A percentile compares a stretch with the other conserved stretches of the same genome.
These are phyloP conservation scores for Ginglymostoma cirratum DNA, from an alignment of 2,113 vertebrate genomes.

Conservation along the genomic window DNA sequence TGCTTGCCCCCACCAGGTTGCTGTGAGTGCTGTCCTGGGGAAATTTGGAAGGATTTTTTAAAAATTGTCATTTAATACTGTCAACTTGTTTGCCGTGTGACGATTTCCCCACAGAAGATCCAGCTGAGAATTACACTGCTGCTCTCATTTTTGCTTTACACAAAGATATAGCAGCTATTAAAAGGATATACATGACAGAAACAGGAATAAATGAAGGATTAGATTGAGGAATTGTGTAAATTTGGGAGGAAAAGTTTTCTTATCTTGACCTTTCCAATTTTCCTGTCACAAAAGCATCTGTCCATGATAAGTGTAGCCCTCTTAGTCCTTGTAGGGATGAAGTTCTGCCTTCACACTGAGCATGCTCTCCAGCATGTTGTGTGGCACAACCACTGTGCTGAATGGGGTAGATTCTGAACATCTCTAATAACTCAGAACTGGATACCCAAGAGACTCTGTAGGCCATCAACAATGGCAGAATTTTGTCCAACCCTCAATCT, in stretches of 20 bases:
- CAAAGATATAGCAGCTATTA: background rate
- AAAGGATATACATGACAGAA: background rate
- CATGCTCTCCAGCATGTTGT: background rate
- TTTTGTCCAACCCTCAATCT: background rate
- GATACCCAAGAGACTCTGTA: too few species aligned
- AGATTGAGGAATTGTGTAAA: background rate
- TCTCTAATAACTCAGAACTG: background rate
- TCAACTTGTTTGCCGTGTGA: too few species aligned
- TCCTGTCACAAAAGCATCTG: background rate
- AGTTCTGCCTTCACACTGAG: background rate
- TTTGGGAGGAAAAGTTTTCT: background rate
- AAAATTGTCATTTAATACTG: too few species aligned
- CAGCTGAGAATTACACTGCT: background rate
- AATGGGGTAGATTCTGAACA: background rate
- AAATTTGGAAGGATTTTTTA: too few species aligned
- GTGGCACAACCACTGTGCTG: background rate
- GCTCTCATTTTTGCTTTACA: background rate
- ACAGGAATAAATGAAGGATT: background rate
- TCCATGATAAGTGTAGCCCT: background rate
- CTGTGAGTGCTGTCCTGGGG: too few species aligned
- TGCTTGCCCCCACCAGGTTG: too few species aligned
- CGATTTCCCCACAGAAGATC: background rate
- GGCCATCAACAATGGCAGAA: background rate
- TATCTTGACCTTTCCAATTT: background rate
- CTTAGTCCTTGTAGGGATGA: background rate